These are phyloP conservation scores for Enhydra lutris DNA, from an alignment of 2,113 vertebrate species.

Conservation along the genomic window DNA sequence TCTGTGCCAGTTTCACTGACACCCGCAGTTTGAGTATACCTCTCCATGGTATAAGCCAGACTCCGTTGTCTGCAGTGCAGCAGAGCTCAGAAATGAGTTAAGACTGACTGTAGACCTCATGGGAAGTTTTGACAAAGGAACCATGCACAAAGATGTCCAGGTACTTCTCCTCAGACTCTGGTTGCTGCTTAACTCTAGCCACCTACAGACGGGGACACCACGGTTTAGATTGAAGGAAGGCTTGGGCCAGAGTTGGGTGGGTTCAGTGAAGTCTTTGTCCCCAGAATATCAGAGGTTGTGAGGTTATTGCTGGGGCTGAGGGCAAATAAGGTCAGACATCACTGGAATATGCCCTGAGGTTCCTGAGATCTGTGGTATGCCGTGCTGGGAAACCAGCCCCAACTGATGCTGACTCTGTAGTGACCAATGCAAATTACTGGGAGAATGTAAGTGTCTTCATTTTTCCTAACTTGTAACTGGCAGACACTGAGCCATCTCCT, in stretches of 20 bases:
- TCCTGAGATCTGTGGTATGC: neutral
- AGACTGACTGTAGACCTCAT: fast-evolving
- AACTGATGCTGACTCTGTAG: neutral
- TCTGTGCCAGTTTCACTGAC: neutral
- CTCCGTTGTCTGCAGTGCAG: fast-evolving
- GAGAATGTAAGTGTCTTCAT: neutral
- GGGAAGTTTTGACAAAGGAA: neutral
- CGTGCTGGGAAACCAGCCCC: neutral
- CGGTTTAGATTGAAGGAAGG: fast-evolving
- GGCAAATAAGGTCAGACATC: neutral
- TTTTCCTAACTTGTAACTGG: neutral
- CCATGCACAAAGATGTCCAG: neutral
- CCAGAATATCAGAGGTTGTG: neutral
- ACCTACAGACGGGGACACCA: neutral
- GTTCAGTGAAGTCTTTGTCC: neutral
- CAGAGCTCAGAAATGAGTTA: no score
- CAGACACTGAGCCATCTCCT: neutral
- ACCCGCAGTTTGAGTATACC: neutral
- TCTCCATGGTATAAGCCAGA: neutral
- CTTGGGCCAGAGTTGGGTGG: neutral
- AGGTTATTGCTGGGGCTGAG: neutral
- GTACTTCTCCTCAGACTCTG: neutral
- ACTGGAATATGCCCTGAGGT: neutral
- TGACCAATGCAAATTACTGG: neutral
- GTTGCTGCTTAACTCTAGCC: neutral